phyloP scores from a whole-genome alignment of 2,113 vertebrate species.

The Cottus gobio region DNA sequence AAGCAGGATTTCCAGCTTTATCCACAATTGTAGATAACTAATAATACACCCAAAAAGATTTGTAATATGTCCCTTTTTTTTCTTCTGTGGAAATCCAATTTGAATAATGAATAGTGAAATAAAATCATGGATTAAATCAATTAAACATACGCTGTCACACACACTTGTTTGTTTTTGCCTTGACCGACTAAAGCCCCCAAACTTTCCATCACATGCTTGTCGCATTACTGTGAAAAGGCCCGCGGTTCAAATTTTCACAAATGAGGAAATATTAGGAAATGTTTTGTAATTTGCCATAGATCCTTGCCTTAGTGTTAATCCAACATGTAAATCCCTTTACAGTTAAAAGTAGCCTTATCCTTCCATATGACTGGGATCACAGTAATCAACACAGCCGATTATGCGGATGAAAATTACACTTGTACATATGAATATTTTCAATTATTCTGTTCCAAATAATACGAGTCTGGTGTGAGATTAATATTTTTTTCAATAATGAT shows the following conservation, averaged over 20 bases:
- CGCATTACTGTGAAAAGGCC: constrained; percentile 53
- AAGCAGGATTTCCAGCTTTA: constrained; percentile 8
- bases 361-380: constrained; percentile 66
- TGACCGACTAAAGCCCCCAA: constrained; percentile 58
- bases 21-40: constrained; percentile 11
- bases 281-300: constrained; percentile 64
- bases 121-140: constrained; percentile 65
- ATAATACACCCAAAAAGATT: constrained; percentile 25
- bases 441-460: constrained; percentile 73
- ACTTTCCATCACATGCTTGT: constrained; percentile 52
- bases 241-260: constrained; percentile 49
- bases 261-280: constrained; percentile 61
- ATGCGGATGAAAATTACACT: constrained; percentile 76
- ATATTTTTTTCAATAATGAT: constrained; percentile 57
- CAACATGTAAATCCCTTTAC: constrained; percentile 79
- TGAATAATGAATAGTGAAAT: constrained; percentile 58
- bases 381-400: constrained; percentile 79
- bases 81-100: constrained; percentile 44
- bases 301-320: constrained; percentile 76
- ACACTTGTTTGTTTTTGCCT: constrained; percentile 58
- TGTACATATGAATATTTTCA: constrained; percentile 75
- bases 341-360: constrained; percentile 75
- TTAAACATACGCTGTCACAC: constrained; percentile 54
- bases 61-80: neutral
- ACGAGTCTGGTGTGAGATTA: constrained; percentile 68